Conservation (phyloP, 2,113 vertebrate genomes). For the Emberiza fucata region DNA sequence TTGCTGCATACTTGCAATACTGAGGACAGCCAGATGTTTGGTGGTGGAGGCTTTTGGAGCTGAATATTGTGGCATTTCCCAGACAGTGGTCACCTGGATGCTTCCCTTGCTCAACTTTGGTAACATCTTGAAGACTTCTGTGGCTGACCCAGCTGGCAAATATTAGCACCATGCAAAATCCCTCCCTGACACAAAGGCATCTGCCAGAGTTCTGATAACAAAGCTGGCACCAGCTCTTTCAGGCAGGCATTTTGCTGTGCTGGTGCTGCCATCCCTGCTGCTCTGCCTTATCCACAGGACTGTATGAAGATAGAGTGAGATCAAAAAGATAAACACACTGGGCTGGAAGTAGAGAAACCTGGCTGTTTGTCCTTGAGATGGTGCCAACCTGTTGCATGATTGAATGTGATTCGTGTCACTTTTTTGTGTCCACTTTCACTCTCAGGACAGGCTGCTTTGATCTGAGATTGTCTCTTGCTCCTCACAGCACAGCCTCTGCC, state of each 20-base stretch:
- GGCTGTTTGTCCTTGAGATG: not conserved
- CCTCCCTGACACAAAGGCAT: not conserved
- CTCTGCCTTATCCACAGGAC: not conserved
- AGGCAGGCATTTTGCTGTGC: not conserved
- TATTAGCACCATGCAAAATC: not conserved
- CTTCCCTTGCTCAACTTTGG: not conserved
- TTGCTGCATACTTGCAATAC: not conserved
- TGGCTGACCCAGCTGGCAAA: not conserved
- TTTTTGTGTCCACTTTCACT: not conserved
- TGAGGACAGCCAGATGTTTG: not conserved
- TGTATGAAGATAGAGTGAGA: not conserved
- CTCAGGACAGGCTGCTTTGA: rapidly evolving
- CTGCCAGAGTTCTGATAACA: not conserved
- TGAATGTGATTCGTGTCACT: not conserved
- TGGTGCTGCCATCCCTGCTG: not conserved
- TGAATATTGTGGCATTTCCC: not conserved
- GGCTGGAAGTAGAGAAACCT: not conserved
- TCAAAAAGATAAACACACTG: not conserved
- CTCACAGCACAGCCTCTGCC: not conserved
- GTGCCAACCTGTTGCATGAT: not conserved
- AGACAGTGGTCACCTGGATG: not conserved
- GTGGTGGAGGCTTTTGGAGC: not conserved
- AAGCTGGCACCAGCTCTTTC: not conserved
- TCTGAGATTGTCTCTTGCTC: not conserved
- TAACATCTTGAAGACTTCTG: not conserved